phyloP scores from a whole-genome alignment of 1,140 invertebrate species.

The Penaeus japonicus region DNA sequence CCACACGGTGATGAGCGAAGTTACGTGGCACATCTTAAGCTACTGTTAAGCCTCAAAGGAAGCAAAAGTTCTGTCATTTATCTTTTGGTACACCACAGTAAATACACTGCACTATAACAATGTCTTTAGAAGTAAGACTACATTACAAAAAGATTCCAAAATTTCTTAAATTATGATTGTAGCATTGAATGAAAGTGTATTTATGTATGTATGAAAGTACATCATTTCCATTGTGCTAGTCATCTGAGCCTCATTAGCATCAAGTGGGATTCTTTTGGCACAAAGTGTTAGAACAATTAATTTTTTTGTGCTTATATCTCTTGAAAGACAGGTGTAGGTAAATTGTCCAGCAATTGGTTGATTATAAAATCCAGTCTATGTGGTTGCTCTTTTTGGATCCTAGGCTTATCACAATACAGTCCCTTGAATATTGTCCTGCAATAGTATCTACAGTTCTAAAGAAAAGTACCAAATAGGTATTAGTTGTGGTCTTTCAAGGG shows the following conservation, averaged over 20 bases:
- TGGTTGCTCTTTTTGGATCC: conserved; percentile 29
- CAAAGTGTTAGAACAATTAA: conserved; percentile 42
- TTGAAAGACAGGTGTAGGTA: conserved; percentile 52
- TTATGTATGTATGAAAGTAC: conserved; percentile 42
- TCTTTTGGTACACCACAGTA: conserved; percentile 16
- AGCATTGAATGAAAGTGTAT: conserved; percentile 25
- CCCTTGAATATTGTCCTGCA: conserved; percentile 37
- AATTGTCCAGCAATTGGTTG: conserved; percentile 41
- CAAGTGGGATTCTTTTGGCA: conserved; percentile 32
- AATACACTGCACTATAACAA: conserved; percentile 33
- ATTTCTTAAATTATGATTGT: conserved; percentile 49
- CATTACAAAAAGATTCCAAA: conserved; percentile 39
- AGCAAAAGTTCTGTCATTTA: neutral
- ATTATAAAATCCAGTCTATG: conserved; percentile 46
- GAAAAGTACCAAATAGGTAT: conserved; percentile 26
- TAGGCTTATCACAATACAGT: conserved; percentile 48
- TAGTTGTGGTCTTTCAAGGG: conserved; percentile 10
- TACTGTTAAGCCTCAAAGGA: neutral
- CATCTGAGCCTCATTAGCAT: conserved; percentile 22
- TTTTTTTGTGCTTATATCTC: conserved; percentile 46
- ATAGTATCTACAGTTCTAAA: conserved; percentile 36
- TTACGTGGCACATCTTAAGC: too few relatives aligned
- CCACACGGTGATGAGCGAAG: too few relatives aligned
- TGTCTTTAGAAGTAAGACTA: conserved; percentile 32
- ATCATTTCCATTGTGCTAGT: conserved; percentile 23